A percentile compares a stretch with the other conserved stretches of the same genome.
phyloP scores from a whole-genome alignment of 2,113 vertebrate genomes.

The Sphyrna mokarran region DNA sequence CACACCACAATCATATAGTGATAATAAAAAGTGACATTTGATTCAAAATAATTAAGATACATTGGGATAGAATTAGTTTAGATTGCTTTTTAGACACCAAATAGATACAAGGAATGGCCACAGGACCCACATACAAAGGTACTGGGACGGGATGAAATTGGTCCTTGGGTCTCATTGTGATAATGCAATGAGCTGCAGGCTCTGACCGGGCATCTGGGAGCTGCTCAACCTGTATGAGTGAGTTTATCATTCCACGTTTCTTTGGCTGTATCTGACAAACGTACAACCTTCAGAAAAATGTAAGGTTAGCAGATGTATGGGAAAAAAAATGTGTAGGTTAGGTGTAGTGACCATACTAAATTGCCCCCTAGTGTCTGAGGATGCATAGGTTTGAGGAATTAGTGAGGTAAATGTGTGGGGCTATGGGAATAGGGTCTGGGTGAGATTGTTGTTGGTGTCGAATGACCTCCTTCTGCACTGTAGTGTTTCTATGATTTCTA shows the following conservation, averaged over 20 bases:
- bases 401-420: too few relatives aligned
- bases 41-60: slow-evolving; percentile 14
- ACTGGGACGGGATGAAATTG: background rate
- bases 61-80: background rate
- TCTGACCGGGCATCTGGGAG: background rate
- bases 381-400: too few relatives aligned
- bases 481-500: too few relatives aligned
- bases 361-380: too few relatives aligned
- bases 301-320: background rate
- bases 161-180: background rate
- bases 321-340: background rate
- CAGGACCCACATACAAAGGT: background rate
- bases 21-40: background rate
- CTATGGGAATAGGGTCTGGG: too few relatives aligned
- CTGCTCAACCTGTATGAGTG: background rate
- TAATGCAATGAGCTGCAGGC: background rate
- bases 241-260: background rate
- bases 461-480: too few relatives aligned
- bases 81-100: background rate
- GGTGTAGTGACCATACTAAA: too few relatives aligned
- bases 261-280: background rate
- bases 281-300: background rate
- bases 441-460: too few relatives aligned
- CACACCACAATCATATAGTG: background rate
- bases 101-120: background rate